Evolutionary conservation across 1,140 invertebrate genomes (phyloP).

Genomic region (Drosophila sp.): DNA sequence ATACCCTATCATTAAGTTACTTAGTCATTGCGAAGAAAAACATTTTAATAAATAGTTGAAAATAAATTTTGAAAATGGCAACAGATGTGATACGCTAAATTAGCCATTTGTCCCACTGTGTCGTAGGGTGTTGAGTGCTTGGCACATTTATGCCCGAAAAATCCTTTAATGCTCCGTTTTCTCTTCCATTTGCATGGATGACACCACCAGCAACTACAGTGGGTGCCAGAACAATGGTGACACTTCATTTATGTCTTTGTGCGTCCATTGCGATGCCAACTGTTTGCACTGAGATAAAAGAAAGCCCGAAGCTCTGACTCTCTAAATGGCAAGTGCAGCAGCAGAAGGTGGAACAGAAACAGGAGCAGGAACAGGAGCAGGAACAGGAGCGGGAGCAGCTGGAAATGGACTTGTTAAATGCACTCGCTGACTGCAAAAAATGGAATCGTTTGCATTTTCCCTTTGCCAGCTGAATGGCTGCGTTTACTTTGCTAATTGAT

Average conservation of each 20-base stretch:
- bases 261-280: conserved; percentile 64
- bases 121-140: background rate
- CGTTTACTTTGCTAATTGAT: conserved; percentile 81
- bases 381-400: background rate
- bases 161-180: conserved; percentile 64
- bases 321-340: conserved; percentile 45
- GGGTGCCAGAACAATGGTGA: conserved; percentile 61
- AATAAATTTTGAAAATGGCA: too few relatives aligned
- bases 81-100: too few relatives aligned
- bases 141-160: conserved; percentile 54
- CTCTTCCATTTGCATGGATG: conserved; percentile 64
- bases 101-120: too few relatives aligned
- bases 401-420: background rate
- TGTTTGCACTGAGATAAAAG: conserved; percentile 72
- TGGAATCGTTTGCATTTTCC: conserved; percentile 60
- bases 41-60: too few relatives aligned
- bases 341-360: conserved; percentile 3
- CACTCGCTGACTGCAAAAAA: conserved; percentile 1
- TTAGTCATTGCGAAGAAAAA: too few relatives aligned
- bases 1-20: too few relatives aligned
- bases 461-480: conserved; percentile 72
- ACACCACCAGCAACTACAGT: background rate
- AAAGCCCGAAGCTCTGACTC: conserved; percentile 54
- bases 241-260: conserved; percentile 70
- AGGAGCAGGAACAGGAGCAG: conserved; percentile 21